Conservation (phyloP, 2,888 invertebrate genomes). For the Leptarthrus brevirostris region DNA sequence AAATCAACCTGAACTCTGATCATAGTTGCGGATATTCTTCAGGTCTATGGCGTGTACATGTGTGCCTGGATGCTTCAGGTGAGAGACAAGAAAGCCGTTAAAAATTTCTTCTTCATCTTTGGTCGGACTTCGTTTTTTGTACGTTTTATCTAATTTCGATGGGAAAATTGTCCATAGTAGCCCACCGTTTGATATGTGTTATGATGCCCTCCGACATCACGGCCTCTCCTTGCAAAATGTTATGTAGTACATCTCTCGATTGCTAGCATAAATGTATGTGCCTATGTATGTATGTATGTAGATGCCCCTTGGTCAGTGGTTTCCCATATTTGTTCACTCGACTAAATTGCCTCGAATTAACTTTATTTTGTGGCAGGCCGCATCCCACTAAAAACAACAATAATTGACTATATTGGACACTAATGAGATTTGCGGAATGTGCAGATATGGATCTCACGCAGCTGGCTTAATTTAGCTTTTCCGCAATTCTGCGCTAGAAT, state of each 20-base stretch:
- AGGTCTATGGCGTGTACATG: background rate
- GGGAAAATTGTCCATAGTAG: constrained; percentile 48
- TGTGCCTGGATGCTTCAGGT: constrained; percentile 20
- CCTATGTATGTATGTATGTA: too few species aligned
- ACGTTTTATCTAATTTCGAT: constrained; percentile 41
- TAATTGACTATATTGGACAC: too few species aligned
- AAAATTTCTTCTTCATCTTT: constrained; percentile 9
- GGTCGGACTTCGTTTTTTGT: constrained; percentile 1
- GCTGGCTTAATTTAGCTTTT: too few species aligned
- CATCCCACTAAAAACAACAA: background rate
- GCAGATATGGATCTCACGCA: too few species aligned
- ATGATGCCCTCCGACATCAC: background rate
- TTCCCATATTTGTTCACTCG: constrained; percentile 27
- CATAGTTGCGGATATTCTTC: constrained; percentile 31
- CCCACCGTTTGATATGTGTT: constrained; percentile 30
- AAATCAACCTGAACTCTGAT: constrained; percentile 46
- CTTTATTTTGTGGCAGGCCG: constrained; percentile 24
- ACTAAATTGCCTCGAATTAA: constrained; percentile 30
- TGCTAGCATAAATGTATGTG: constrained; percentile 7
- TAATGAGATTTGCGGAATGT: too few species aligned
- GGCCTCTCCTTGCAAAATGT: background rate
- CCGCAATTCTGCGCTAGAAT: too few species aligned
- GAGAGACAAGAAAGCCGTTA: constrained; percentile 40
- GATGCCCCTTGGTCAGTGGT: background rate
- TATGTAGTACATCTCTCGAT: background rate